Evolutionary conservation across 2,888 invertebrate genomes (phyloP).

Genomic region (Furcula furcula): DNA sequence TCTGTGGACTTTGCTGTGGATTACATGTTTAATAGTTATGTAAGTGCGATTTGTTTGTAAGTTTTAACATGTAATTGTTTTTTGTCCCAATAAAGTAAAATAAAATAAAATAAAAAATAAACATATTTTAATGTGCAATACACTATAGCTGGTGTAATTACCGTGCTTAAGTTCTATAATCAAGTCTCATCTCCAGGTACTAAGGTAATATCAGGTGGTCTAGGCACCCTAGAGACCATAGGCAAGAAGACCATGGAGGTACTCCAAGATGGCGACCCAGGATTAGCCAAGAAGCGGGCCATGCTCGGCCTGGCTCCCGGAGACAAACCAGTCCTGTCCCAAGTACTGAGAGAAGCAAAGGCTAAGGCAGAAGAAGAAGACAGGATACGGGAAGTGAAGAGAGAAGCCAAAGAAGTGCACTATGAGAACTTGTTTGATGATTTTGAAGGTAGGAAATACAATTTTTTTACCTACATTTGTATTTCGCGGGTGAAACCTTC

Average conservation of each 20-base stretch:
- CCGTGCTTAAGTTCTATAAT: neutral
- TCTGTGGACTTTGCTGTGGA: too few relatives aligned
- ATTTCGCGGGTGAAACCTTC: too few relatives aligned
- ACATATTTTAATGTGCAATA: too few relatives aligned
- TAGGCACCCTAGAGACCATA: conserved; percentile 95
- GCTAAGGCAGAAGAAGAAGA: conserved; percentile 84
- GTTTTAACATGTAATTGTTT: too few relatives aligned
- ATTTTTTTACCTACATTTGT: too few relatives aligned
- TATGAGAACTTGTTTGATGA: conserved; percentile 93
- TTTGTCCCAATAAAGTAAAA: too few relatives aligned
- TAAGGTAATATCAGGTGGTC: conserved; percentile 89
- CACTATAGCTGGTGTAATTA: neutral
- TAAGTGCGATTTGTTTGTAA: too few relatives aligned
- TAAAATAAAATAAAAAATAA: too few relatives aligned
- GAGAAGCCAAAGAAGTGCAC: conserved; percentile 79
- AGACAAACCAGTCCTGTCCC: conserved; percentile 84
- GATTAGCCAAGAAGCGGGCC: conserved; percentile 89
- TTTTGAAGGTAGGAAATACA: conserved; percentile 89
- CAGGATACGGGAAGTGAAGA: conserved; percentile 68
- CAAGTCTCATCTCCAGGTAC: conserved; percentile 66
- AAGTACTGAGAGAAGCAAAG: conserved; percentile 86
- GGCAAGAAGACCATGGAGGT: conserved; percentile 98
- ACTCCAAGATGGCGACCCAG: conserved; percentile 95
- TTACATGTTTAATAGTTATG: too few relatives aligned
- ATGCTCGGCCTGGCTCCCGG: conserved; percentile 83